Evolutionary conservation across 2,113 vertebrate genomes (phyloP).

Genomic region (Sterna hirundo): DNA sequence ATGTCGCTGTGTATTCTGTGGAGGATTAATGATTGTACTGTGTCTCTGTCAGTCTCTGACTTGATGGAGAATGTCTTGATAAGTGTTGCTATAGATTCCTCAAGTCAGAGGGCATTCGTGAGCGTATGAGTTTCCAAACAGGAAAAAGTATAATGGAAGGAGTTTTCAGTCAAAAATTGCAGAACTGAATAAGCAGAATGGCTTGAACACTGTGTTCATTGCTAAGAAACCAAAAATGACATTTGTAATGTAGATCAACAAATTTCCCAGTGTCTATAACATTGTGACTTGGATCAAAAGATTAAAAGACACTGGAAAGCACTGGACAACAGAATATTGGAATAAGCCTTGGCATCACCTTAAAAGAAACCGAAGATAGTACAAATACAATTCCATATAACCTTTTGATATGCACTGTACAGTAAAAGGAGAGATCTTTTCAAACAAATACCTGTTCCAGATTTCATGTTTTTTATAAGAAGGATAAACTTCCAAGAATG

Average conservation of each 20-base stretch:
- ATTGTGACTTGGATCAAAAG: neutral
- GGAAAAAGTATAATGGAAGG: neutral
- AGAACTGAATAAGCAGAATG: neutral
- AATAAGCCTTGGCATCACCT: neutral
- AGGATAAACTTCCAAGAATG: neutral
- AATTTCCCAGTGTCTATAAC: neutral
- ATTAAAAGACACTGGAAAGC: neutral
- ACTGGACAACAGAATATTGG: neutral
- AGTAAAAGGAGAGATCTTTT: neutral
- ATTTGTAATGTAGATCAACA: neutral
- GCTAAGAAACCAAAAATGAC: neutral
- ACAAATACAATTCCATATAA: neutral
- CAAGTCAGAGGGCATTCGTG: neutral
- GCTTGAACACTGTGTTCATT: neutral
- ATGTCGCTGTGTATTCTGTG: neutral
- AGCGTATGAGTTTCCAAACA: neutral
- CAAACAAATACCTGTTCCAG: neutral
- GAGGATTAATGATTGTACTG: neutral
- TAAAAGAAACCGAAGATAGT: neutral
- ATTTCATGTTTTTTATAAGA: neutral
- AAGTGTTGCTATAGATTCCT: neutral
- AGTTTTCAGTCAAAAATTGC: neutral
- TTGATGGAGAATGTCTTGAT: neutral
- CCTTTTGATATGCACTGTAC: neutral
- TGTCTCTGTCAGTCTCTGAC: neutral